Evolutionary conservation across 64 coral and sea anemone species (phyloP).

Genomic region (Anthopleura sola): DNA sequence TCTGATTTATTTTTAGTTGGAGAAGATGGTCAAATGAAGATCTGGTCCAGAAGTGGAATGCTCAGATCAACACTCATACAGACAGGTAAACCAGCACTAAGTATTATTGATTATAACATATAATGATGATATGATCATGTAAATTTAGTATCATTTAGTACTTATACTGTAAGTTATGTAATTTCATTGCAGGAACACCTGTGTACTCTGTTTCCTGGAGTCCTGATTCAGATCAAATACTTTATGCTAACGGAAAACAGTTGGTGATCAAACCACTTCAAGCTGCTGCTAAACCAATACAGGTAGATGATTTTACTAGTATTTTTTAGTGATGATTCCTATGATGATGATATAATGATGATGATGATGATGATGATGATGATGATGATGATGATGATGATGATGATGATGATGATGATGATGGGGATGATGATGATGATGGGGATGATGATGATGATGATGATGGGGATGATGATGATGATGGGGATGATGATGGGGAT

Average conservation of each 20-base stretch:
- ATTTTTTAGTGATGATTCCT: no score
- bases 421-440: background rate
- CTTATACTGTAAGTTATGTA: background rate
- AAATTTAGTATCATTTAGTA: no score
- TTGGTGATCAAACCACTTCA: slow-evolving; percentile 97
- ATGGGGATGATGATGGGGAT: no score
- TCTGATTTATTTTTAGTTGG: slow-evolving; percentile 50
- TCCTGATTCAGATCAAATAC: slow-evolving; percentile 95
- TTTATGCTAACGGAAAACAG: slow-evolving; percentile 91
- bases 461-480: no score
- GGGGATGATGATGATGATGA: background rate
- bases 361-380: no score
- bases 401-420: no score
- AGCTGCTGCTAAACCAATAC: slow-evolving; percentile 95
- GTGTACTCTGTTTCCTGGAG: slow-evolving; percentile 94
- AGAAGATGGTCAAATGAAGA: slow-evolving; percentile 98
- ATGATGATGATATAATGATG: no score
- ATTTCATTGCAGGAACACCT: slow-evolving; percentile 60
- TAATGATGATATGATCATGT: no score
- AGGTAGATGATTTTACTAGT: slow-evolving; percentile 42
- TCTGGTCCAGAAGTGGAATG: slow-evolving; percentile 99
- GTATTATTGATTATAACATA: no score
- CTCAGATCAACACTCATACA: slow-evolving; percentile 92
- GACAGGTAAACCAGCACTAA: slow-evolving; percentile 72
- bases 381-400: no score